phyloP scores from a whole-genome alignment of 1,140 invertebrate genomes.

The Teleogryllus occipitalis region DNA sequence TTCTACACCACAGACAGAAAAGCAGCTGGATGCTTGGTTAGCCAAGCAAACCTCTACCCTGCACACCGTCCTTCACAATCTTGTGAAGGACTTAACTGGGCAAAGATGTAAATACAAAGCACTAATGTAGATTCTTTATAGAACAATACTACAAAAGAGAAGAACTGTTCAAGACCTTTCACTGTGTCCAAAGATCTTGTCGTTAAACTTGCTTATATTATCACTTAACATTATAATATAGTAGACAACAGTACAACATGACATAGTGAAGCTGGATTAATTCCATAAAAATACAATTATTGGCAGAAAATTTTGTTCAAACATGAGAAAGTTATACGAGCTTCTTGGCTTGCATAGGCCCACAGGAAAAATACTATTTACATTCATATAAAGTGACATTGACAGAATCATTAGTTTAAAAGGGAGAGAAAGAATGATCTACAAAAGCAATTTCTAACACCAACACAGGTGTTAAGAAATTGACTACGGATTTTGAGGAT shows the following conservation, averaged over 20 bases:
- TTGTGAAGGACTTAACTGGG: neutral
- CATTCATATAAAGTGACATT: slow-evolving; percentile 9
- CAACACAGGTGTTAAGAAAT: neutral
- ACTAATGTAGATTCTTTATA: neutral
- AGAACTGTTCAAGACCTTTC: neutral
- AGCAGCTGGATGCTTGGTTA: neutral
- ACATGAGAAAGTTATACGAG: slow-evolving; percentile 14
- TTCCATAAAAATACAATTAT: slow-evolving; percentile 24
- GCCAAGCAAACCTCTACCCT: neutral
- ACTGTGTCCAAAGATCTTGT: neutral
- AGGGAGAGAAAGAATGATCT: neutral
- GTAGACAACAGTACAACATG: slow-evolving; percentile 20
- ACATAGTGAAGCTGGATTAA: slow-evolving; percentile 21
- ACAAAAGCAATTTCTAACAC: neutral
- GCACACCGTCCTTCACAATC: neutral
- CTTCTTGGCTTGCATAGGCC: slow-evolving; percentile 16
- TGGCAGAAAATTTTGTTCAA: slow-evolving; percentile 20
- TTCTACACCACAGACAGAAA: neutral
- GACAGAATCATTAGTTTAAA: neutral
- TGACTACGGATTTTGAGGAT: neutral
- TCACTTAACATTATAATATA: slow-evolving; percentile 19
- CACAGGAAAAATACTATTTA: slow-evolving; percentile 22
- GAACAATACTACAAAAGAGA: slow-evolving; percentile 5
- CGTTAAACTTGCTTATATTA: neutral
- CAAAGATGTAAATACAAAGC: neutral